These are phyloP conservation scores for Melopsittacus undulatus DNA, from an alignment of 2,797 vertebrate genomes.

Conservation along the genomic window DNA sequence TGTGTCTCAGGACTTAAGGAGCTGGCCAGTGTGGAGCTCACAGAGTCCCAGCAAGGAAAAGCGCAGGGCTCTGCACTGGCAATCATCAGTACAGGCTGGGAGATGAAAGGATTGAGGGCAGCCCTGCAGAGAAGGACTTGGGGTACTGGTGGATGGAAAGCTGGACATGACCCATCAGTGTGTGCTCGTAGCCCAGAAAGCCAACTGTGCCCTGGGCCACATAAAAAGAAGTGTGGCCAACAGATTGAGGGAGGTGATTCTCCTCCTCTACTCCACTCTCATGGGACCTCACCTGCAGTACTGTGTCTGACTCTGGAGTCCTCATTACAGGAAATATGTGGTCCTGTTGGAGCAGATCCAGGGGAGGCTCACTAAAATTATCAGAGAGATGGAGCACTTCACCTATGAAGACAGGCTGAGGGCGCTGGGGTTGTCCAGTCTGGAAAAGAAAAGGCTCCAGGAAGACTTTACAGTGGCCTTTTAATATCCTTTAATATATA, in stretches of 20 bases:
- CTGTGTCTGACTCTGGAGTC: neutral
- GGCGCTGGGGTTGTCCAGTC: neutral
- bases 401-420: neutral
- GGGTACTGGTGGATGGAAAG: neutral
- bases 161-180: neutral
- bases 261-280: accelerated
- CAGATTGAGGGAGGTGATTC: accelerated
- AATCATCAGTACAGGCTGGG: neutral
- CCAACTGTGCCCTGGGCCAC: neutral
- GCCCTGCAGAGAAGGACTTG: neutral
- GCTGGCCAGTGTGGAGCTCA: neutral
- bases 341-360: accelerated
- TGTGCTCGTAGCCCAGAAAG: neutral
- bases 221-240: accelerated
- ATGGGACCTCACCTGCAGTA: neutral
- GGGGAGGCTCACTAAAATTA: neutral
- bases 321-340: neutral
- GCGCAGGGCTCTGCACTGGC: neutral
- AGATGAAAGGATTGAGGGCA: neutral
- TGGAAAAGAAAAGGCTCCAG: neutral
- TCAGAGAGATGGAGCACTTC: neutral
- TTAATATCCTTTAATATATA: neutral
- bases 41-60: neutral
- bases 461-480: neutral
- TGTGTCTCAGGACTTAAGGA: neutral